A percentile compares a stretch with the other conserved stretches of the same genome.
Evolutionary conservation across 2,113 vertebrate species (phyloP).

Genomic region (Tiliqua scincoides): DNA sequence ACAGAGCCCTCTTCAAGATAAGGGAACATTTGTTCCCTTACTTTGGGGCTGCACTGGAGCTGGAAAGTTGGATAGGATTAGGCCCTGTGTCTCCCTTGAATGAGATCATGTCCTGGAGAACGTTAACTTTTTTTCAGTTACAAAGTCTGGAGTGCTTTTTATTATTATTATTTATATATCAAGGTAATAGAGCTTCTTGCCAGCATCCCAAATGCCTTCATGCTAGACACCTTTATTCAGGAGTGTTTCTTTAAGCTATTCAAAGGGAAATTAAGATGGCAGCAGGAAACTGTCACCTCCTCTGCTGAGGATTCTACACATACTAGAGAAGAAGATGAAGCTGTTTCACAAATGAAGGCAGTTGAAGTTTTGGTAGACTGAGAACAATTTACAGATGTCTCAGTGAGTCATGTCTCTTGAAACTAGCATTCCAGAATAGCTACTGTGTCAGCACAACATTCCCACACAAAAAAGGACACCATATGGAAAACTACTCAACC

Average conservation of each 20-base stretch:
- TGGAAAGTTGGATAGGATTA: no score
- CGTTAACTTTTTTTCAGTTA: neutral
- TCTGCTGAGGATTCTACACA: slow-evolving; percentile 21
- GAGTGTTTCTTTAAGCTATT: slow-evolving; percentile 7
- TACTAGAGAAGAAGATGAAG: neutral
- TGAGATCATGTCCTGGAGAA: neutral
- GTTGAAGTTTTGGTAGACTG: slow-evolving; percentile 34
- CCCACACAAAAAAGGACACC: neutral
- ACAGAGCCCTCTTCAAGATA: no score
- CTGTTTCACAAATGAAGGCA: neutral
- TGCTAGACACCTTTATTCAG: neutral
- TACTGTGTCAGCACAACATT: slow-evolving; percentile 11
- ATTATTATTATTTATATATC: neutral
- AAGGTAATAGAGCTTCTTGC: neutral
- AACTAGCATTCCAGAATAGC: neutral
- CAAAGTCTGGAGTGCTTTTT: neutral
- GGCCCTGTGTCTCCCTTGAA: neutral
- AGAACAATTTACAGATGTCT: slow-evolving; percentile 29
- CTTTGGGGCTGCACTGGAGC: no score
- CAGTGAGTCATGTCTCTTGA: slow-evolving; percentile 39
- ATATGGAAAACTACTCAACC: neutral
- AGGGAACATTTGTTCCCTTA: no score
- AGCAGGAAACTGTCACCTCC: neutral
- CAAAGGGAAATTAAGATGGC: neutral
- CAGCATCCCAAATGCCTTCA: neutral